Evolutionary conservation across 2,113 vertebrate species (phyloP).

Genomic region (Brachyhypopomus occidentalis): DNA sequence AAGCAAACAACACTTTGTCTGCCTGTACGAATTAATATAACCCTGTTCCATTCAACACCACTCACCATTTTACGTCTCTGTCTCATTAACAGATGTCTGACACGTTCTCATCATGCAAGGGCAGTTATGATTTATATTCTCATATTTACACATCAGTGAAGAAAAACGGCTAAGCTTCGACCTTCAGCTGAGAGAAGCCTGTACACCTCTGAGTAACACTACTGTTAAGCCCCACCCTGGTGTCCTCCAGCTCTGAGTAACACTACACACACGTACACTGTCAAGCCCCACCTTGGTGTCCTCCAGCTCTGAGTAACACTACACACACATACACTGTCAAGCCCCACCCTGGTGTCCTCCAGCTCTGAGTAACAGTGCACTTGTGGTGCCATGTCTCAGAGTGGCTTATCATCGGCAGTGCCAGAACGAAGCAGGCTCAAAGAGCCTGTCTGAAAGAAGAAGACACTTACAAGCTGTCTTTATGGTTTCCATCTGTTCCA

Average conservation of each 20-base stretch:
- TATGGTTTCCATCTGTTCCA: neutral
- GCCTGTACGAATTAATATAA: constrained; percentile 30
- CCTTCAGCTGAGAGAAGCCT: neutral
- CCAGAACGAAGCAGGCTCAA: neutral
- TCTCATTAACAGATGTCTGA: constrained; percentile 37
- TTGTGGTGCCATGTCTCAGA: neutral
- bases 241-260: neutral
- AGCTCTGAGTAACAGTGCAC: neutral
- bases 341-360: too few species aligned
- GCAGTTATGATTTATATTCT: constrained; percentile 19
- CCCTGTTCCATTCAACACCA: constrained; percentile 26
- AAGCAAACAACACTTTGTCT: constrained; percentile 53
- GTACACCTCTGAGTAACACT: too few species aligned
- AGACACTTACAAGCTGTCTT: neutral
- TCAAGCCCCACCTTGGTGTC: too few species aligned
- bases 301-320: too few species aligned
- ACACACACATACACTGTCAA: too few species aligned
- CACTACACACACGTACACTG: neutral
- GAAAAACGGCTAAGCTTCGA: neutral
- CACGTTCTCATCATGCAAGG: too few species aligned
- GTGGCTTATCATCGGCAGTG: neutral
- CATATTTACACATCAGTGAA: neutral
- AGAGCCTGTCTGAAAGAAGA: neutral
- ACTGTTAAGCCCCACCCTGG: too few species aligned
- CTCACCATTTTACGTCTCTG: constrained; percentile 52